Evolutionary conservation across 2,888 invertebrate genomes (phyloP).

Genomic region (Calephelis perditalis): DNA sequence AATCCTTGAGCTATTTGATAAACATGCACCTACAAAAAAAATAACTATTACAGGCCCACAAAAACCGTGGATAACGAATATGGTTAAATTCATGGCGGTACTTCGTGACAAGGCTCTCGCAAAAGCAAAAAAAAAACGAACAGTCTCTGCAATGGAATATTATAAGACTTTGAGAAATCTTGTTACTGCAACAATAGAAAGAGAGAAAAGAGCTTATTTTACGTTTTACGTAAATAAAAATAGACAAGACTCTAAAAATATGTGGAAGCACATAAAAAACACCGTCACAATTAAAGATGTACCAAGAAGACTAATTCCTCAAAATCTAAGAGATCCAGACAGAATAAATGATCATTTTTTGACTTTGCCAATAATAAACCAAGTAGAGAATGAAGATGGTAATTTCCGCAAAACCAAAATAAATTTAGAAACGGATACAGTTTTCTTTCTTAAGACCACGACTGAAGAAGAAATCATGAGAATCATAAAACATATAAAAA

Average conservation of each 20-base stretch:
- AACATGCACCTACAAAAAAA: conserved; percentile 12
- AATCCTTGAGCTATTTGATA: background rate
- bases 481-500: too few species aligned
- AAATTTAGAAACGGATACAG: too few species aligned
- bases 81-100: conserved; percentile 16
- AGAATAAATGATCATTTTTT: conserved; percentile 24
- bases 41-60: conserved; percentile 12
- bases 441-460: too few species aligned
- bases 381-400: too few species aligned
- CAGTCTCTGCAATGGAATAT: background rate
- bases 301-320: conserved; percentile 17
- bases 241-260: background rate
- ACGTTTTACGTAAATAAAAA: conserved; percentile 10
- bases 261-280: too few species aligned
- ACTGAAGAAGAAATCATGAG: too few species aligned
- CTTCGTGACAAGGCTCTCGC: conserved; percentile 17
- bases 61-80: conserved; percentile 22
- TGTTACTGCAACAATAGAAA: conserved; percentile 4
- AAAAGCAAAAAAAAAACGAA: background rate
- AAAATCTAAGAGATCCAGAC: background rate
- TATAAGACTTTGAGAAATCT: conserved; percentile 12
- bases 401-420: too few species aligned
- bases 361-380: conserved; percentile 7
- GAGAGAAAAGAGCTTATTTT: conserved; percentile 6
- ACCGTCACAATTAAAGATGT: too few species aligned